These are phyloP conservation scores for Hippasteria phrygiana DNA, from an alignment of 53 echinoderm and acorn worm species.

Conservation along the genomic window DNA sequence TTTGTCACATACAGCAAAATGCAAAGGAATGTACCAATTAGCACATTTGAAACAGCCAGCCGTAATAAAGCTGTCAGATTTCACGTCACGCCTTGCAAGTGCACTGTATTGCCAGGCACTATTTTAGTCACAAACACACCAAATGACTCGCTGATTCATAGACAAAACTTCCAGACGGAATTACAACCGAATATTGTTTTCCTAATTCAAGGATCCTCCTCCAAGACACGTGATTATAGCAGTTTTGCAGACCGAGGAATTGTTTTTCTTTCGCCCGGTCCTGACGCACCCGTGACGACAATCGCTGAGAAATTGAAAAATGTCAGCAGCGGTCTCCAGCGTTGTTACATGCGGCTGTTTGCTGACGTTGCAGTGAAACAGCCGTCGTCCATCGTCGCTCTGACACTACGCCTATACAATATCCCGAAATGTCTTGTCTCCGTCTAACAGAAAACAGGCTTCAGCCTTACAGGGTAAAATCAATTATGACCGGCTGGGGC, in stretches of 20 bases:
- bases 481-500: no score
- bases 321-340: neutral
- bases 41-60: no score
- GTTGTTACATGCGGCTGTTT: neutral
- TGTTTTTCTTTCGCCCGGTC: constrained; percentile 12
- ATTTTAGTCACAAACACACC: neutral
- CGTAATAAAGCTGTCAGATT: no score
- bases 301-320: constrained; percentile 9
- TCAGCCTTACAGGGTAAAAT: no score
- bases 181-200: neutral
- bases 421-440: no score
- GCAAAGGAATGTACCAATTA: no score
- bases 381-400: neutral
- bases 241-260: neutral
- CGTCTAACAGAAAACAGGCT: no score
- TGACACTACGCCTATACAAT: no score
- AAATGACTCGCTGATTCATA: neutral
- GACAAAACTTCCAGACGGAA: neutral
- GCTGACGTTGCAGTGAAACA: neutral
- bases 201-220: neutral
- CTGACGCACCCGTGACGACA: constrained; percentile 44
- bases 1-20: no score
- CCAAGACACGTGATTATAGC: neutral
- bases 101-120: neutral
- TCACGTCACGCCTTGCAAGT: neutral